Percentiles rank a stretch among this genome's conserved stretches.
Conservation (phyloP, 2,888 invertebrate species). For the Drosophila differens region DNA sequence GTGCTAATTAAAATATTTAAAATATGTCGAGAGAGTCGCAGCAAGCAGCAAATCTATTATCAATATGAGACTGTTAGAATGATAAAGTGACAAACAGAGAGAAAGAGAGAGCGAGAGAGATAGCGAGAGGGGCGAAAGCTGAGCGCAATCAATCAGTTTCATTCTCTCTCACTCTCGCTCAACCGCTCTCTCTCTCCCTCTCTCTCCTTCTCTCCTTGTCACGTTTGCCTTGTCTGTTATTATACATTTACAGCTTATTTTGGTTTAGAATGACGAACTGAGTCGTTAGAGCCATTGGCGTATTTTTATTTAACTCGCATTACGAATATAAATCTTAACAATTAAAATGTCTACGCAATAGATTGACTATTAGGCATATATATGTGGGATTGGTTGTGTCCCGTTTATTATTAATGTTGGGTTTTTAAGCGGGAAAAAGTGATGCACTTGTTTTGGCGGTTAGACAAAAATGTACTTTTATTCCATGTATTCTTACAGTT, state of each 20-base stretch:
- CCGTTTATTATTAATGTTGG: no score
- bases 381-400: no score
- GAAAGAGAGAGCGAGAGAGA: not conserved
- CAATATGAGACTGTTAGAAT: constrained; percentile 4
- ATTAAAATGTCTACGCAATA: not conserved
- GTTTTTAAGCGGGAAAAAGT: no score
- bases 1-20: constrained; percentile 40
- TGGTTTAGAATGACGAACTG: not conserved
- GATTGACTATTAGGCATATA: not conserved
- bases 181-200: not conserved
- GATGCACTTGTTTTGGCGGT: no score
- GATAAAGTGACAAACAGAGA: not conserved
- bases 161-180: not conserved
- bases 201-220: not conserved
- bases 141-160: constrained; percentile 26
- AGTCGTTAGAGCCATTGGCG: not conserved
- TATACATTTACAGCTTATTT: not conserved
- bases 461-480: no score
- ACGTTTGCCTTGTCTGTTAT: constrained; percentile 7
- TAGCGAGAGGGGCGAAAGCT: constrained; percentile 18
- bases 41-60: constrained; percentile 25
- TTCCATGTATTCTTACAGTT: no score
- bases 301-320: not conserved
- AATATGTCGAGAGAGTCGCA: constrained; percentile 9
- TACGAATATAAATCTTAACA: not conserved